Conservation (phyloP, 1,140 invertebrate genomes). For the Adoxophyes honmai region DNA sequence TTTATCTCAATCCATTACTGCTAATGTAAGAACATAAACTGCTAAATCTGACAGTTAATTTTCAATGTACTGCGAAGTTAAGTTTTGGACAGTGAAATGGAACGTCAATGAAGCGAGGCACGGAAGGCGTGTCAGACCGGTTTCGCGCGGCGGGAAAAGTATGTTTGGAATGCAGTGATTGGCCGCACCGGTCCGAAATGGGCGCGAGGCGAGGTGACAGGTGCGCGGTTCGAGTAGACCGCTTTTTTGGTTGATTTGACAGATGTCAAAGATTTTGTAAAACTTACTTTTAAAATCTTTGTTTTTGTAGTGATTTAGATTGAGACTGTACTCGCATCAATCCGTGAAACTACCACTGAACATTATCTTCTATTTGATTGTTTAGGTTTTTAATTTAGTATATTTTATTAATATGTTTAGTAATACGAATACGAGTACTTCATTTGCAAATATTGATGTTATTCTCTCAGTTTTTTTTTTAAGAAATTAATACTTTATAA, state of each 20-base stretch:
- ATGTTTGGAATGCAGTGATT: conserved; percentile 27
- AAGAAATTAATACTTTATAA: no score
- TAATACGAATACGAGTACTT: no score
- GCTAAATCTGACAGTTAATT: no score
- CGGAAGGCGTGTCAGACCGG: conserved; percentile 28
- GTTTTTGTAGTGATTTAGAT: no score
- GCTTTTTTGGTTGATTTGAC: not conserved
- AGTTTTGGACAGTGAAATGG: not conserved
- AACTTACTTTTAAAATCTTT: no score
- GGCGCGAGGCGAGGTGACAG: not conserved
- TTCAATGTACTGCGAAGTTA: conserved; percentile 8
- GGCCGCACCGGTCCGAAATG: conserved; percentile 12
- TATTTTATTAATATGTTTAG: no score
- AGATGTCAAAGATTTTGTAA: not conserved
- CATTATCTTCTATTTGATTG: no score
- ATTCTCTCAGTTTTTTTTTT: no score
- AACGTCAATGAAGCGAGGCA: conserved; percentile 1
- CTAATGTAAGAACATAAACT: not conserved
- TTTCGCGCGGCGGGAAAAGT: conserved; percentile 31
- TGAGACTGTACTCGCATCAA: no score
- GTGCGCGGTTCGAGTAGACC: conserved; percentile 1
- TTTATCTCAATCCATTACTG: not conserved
- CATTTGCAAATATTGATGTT: no score
- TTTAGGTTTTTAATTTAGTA: no score
- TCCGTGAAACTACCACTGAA: no score